Conservation (phyloP, 2,888 invertebrate species). For the Mesochorus sp. region DNA sequence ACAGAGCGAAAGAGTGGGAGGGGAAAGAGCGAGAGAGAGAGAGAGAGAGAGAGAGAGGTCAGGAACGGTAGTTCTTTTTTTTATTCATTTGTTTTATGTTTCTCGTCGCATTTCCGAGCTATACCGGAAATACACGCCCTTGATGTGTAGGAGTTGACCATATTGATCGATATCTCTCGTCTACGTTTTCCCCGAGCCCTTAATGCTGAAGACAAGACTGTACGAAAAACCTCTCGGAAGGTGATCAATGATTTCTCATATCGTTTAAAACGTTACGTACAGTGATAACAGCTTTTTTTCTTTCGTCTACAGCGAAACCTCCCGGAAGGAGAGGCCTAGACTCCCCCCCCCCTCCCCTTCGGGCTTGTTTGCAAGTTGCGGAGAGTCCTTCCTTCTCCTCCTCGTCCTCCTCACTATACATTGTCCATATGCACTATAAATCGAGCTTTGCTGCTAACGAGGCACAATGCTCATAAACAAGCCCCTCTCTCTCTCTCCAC, state of each 20-base stretch:
- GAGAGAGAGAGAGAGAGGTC: conserved; percentile 45
- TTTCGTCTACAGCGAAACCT: conserved; percentile 9
- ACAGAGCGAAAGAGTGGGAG: neutral
- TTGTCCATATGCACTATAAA: conserved; percentile 1
- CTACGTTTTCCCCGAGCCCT: no score
- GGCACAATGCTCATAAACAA: neutral
- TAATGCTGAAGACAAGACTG: neutral
- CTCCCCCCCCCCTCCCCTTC: conserved; percentile 1
- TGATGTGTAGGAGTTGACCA: conserved; percentile 40
- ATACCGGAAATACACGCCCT: conserved; percentile 57
- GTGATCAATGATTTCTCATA: neutral
- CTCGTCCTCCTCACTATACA: neutral
- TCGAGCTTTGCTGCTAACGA: conserved; percentile 14
- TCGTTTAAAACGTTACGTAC: neutral
- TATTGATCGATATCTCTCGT: conserved; percentile 52
- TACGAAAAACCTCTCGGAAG: conserved; percentile 3
- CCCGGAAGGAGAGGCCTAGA: conserved; percentile 1
- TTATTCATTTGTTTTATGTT: no score
- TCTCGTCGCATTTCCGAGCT: conserved; percentile 39
- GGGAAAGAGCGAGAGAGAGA: conserved; percentile 24
- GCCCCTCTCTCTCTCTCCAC: no score
- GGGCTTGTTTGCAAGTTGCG: neutral
- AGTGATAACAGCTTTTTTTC: neutral
- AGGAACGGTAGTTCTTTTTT: conserved; percentile 22
- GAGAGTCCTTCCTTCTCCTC: neutral